Evolutionary conservation across 2,113 vertebrate genomes (phyloP).

Genomic region (Clarias batrachus): DNA sequence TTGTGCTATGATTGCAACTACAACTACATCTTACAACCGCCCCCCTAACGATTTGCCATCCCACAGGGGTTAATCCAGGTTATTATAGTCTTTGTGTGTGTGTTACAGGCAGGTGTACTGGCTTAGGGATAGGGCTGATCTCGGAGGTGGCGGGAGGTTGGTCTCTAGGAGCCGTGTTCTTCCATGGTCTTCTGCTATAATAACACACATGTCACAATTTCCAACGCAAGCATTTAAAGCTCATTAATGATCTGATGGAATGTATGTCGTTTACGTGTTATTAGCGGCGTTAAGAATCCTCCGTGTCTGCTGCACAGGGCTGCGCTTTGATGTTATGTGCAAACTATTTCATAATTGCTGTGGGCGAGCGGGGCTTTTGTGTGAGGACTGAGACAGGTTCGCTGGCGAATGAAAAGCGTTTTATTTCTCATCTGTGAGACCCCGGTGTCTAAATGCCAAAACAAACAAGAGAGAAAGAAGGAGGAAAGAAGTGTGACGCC

Average conservation of each 20-base stretch:
- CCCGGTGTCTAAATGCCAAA: not conserved
- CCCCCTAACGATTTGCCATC: not conserved
- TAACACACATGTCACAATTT: not conserved
- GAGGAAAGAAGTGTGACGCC: not conserved
- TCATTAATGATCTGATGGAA: not conserved
- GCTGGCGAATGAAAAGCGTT: not conserved
- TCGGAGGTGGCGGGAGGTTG: not conserved
- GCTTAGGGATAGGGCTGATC: not conserved
- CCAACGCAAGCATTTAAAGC: not conserved
- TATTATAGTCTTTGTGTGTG: not conserved
- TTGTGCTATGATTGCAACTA: not conserved
- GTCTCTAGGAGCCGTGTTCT: not conserved
- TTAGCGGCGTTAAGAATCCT: slow-evolving; percentile 20
- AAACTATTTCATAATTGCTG: slow-evolving; percentile 50
- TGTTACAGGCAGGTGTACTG: not conserved
- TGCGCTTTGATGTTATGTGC: slow-evolving; percentile 45
- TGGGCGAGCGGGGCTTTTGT: slow-evolving; percentile 33
- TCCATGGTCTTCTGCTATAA: not conserved
- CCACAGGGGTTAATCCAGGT: slow-evolving; percentile 10
- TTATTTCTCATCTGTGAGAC: not conserved
- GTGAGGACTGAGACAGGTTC: slow-evolving; percentile 42
- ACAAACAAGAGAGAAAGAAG: slow-evolving; percentile 1
- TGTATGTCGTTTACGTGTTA: not conserved
- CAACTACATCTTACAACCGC: not conserved
- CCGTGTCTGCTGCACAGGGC: slow-evolving; percentile 41